phyloP scores from a whole-genome alignment of 2,113 vertebrate genomes.

The Bucco capensis region DNA sequence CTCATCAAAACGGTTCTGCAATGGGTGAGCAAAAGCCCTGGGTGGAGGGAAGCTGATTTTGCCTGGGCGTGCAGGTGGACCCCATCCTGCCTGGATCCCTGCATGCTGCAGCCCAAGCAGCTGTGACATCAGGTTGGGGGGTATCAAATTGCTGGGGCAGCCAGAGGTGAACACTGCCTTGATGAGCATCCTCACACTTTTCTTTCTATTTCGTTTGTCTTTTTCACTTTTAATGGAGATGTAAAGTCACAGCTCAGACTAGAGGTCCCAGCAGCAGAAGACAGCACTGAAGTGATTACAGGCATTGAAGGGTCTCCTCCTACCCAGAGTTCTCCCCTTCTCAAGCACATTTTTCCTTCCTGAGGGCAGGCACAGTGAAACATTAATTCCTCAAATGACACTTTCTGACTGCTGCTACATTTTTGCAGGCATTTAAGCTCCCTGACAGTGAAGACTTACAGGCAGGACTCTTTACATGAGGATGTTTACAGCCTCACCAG shows the following conservation, averaged over 20 bases:
- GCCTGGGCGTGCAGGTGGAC: background rate
- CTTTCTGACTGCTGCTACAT: background rate
- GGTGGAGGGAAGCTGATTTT: background rate
- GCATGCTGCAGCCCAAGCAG: background rate
- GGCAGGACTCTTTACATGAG: conserved; percentile 24
- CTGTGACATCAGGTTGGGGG: fast-evolving
- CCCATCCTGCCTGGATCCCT: background rate
- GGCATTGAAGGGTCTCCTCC: background rate
- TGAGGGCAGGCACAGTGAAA: background rate
- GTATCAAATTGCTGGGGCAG: background rate
- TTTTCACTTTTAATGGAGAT: background rate
- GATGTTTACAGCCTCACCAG: conserved; percentile 36
- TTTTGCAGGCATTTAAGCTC: background rate
- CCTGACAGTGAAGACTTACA: conserved; percentile 54
- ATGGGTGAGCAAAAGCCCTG: background rate
- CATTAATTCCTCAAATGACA: background rate
- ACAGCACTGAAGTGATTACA: background rate
- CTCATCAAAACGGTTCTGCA: background rate
- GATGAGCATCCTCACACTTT: background rate
- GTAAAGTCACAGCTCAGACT: background rate
- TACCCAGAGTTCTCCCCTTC: background rate
- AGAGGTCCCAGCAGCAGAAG: background rate
- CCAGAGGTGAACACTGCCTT: background rate
- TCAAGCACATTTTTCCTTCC: background rate
- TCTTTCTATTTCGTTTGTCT: background rate